Percentiles rank a stretch among this genome's conserved stretches.
Conservation (phyloP, 2,113 vertebrate species). For the Gobiocypris rarus region DNA sequence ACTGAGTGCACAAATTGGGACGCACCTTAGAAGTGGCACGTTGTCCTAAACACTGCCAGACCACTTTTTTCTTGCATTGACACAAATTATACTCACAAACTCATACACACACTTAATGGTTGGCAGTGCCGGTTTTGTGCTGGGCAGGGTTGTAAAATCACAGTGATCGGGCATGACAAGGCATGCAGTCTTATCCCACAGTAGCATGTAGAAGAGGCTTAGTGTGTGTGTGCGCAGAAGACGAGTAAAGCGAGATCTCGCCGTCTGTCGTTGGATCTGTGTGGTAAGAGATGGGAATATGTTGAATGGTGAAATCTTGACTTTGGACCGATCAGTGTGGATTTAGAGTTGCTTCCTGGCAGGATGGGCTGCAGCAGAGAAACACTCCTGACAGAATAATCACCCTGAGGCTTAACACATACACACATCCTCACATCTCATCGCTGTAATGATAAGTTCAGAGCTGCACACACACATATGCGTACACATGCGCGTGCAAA, state of each 20-base stretch:
- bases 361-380: constrained; percentile 72
- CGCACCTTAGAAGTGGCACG: not conserved
- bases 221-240: constrained; percentile 24
- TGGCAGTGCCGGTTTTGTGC: constrained; percentile 48
- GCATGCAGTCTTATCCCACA: constrained; percentile 79
- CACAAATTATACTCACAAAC: not conserved
- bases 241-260: constrained; percentile 72
- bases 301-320: constrained; percentile 77
- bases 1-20: too few species aligned
- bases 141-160: constrained; percentile 76
- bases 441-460: constrained; percentile 76
- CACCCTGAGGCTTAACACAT: constrained; percentile 74
- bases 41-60: not conserved
- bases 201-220: constrained; percentile 69
- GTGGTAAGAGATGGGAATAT: constrained; percentile 75
- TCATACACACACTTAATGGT: constrained; percentile 6
- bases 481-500: constrained; percentile 61
- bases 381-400: constrained; percentile 81
- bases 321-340: constrained; percentile 79
- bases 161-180: constrained; percentile 82
- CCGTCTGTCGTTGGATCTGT: constrained; percentile 69
- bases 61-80: not conserved
- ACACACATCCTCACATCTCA: constrained; percentile 74
- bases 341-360: constrained; percentile 81
- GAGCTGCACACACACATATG: constrained; percentile 68